Base-by-base conservation (phyloP, 2,888 invertebrate species). In the Osedax frankpressi region DNA sequence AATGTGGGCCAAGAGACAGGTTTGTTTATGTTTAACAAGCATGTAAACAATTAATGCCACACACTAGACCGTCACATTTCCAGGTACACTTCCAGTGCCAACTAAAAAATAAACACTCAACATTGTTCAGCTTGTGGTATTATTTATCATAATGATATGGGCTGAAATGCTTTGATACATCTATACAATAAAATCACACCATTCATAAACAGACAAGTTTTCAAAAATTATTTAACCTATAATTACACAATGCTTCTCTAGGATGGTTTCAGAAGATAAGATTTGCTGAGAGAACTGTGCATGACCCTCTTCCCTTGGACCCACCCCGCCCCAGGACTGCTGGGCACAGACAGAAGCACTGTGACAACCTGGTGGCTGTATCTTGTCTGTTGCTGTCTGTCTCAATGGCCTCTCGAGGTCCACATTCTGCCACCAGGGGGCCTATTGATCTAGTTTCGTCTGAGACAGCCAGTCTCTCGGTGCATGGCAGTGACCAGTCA, bases 401-500 rank as follows among this genome's bases (percentile, higher is more conserved):
- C 65, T 24, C n/a, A 19, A 65, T 19, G 25, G n/a, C 65, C 65
- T 24, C 65, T n/a, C 2, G 65, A 65, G 65, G 65, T 65, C 24
- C 65, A 19, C 65, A 65, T 2, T 24, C 2, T 19, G 24, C 65
- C 65, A 65, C 65, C 65, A 24, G 24, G 25, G 65, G 65, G 24
- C 24, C 2, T 65, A 65, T 65, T 19, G 26, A 65, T 65, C 65
- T 2, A 19, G 65, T 65, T 19, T 65, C 65, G 19, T 65, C 65
- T 65, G 65, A 65, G 2, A 2, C 65, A 65, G 62, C 3, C 11
- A 11, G 65, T 65, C 65, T 65, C 65, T 65, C 25, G 24, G 65
- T 65, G 65, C 65, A n/a, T n/a, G 2, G 65, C 65, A 65, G n/a
- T 65, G 63, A 62, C 63, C 63, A 62, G 63, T 62, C 63, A n/a